Percentiles rank a stretch among this genome's conserved stretches.
Conservation (phyloP, 2,797 vertebrate species). For the Threskiornis aethiopicus region DNA sequence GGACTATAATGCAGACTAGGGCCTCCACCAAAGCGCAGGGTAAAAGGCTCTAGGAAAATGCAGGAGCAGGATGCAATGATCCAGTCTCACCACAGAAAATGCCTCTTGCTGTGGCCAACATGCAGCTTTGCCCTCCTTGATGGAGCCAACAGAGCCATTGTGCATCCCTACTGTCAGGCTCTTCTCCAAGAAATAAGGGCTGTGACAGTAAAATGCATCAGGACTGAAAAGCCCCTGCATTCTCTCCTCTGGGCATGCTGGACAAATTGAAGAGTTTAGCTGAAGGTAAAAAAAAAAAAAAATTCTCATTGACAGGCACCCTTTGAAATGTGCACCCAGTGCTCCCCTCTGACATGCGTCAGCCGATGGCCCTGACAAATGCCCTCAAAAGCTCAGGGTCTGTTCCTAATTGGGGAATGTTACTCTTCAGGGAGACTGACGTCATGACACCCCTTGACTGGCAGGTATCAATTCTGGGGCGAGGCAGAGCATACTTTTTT, state of each 20-base stretch:
- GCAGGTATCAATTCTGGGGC: not conserved
- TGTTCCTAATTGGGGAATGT: accelerated
- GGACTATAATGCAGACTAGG: accelerated
- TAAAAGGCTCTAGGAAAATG: not conserved
- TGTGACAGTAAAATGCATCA: accelerated
- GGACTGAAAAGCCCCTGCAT: not conserved
- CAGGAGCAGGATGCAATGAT: not conserved
- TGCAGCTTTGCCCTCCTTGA: accelerated
- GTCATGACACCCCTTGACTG: not conserved
- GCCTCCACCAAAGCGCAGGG: accelerated
- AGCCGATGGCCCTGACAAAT: not conserved
- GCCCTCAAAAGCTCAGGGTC: accelerated
- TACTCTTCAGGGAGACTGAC: not conserved
- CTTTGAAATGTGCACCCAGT: not conserved
- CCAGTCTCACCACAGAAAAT: accelerated
- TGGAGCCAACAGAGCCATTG: accelerated
- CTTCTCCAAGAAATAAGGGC: not conserved
- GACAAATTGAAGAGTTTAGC: not conserved
- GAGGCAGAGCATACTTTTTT: not conserved
- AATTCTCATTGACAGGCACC: not conserved
- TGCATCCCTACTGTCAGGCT: not conserved
- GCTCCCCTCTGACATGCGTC: accelerated
- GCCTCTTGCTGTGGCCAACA: accelerated
- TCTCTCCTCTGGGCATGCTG: not conserved
- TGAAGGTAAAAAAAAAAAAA: not conserved